Evolutionary conservation across 1,140 invertebrate genomes (phyloP), one percentile per base, ranked within the genome.

Genomic region (Fragariocoptes setiger): DNA sequence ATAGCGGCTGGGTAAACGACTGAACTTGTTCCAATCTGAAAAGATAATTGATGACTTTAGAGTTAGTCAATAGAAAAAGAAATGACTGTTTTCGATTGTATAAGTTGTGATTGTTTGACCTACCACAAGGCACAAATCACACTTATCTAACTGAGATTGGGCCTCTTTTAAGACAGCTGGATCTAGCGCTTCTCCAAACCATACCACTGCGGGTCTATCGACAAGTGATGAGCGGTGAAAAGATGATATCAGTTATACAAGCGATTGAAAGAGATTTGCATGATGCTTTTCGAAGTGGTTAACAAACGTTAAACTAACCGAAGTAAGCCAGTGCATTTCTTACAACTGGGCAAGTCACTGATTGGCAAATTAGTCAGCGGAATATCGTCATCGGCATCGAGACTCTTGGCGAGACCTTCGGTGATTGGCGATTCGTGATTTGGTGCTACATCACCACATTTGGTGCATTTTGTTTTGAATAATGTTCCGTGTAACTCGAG

Each of bases 401-500:
- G 69, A 57, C 64, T 66, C 14, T 59, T 65, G 46, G 50, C 52
- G 18, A 75, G 52, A 22, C 68, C 68, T 46, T 62, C 55, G 60
- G 76, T 82, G 48, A 86, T 83, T n/a, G 78, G 78, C 56, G 67
- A 74, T 40, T 73, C 66, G 5, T 38, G 5, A 56, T 85, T 85
- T 4, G 62, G 52, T 21, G 60, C 53, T 3, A 79, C 61, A 43
- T 69, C 57, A 52, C 64, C 64, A 56, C 80, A 86, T 53, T 71
- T 69, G 0, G 65, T 70, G 51, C 80, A 86, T 40, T 66, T 62
- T n/a, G 76, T 77, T 60, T 71, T 74, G 48, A 70, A 80, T 5
- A 85, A 58, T 45, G 72, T 74, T 19, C 60, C 88, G 63, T 97
- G 88, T 3, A 97, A 62, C 61, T 95, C 86, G 37, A 83, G 72